A percentile compares a stretch with the other conserved stretches of the same genome.
Evolutionary conservation across 1,140 invertebrate species (phyloP).

Genomic region (Lethocerus indicus): DNA sequence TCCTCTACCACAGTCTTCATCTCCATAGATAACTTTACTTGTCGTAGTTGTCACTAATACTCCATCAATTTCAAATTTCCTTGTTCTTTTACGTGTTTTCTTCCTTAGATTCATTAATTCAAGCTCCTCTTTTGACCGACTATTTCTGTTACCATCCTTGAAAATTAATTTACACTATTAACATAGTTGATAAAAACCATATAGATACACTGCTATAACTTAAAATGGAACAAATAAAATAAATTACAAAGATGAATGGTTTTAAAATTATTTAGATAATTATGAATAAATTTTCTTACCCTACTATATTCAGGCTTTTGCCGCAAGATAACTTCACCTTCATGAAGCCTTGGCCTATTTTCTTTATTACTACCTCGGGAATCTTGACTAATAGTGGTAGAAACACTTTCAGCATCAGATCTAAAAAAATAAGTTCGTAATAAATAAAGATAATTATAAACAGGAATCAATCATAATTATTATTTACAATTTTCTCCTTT

Average conservation of each 20-base stretch:
- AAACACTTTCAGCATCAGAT: constrained; percentile 66
- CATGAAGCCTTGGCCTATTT: constrained; percentile 24
- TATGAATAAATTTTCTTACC: constrained; percentile 6
- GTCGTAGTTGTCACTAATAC: constrained; percentile 88
- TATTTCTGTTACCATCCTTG: constrained; percentile 19
- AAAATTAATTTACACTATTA: constrained; percentile 6
- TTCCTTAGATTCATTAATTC: constrained; percentile 67
- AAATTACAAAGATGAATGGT: constrained; percentile 3
- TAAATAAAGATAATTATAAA: constrained; percentile 1
- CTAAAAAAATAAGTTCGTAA: constrained; percentile 21
- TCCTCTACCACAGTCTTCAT: constrained; percentile 68
- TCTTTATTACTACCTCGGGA: constrained; percentile 50
- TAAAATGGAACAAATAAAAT: constrained; percentile 4
- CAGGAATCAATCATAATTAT: background rate
- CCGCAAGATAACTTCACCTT: constrained; percentile 29
- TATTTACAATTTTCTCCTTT: background rate
- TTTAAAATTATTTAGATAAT: constrained; percentile 6
- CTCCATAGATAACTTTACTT: constrained; percentile 83
- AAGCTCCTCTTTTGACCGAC: constrained; percentile 47
- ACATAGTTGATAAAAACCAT: constrained; percentile 7
- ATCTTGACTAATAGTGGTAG: constrained; percentile 61
- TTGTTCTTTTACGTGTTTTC: constrained; percentile 84
- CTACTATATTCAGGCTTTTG: constrained; percentile 33
- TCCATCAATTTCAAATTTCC: constrained; percentile 96
- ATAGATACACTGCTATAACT: background rate